Conservation (phyloP, 2,888 invertebrate species). For the Dione vanillae region DNA sequence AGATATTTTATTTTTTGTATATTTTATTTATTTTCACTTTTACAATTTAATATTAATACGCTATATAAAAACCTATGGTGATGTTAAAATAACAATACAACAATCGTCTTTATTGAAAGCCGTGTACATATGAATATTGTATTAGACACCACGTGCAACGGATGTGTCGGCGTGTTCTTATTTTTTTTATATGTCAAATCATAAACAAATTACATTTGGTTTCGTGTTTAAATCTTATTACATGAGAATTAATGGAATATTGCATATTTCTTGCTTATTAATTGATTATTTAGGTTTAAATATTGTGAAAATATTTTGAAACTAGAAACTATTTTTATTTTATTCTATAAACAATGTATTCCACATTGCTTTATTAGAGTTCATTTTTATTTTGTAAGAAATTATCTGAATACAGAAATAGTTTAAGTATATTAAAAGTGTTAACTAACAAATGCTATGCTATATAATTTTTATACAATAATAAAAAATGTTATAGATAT, state of each 20-base stretch:
- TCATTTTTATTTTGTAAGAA: no score
- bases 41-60: constrained; percentile 1
- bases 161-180: constrained; percentile 43
- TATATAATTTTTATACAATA: no score
- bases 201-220: constrained; percentile 20
- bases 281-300: not conserved
- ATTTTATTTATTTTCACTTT: no score
- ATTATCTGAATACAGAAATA: no score
- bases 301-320: not conserved
- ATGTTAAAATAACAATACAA: constrained; percentile 25
- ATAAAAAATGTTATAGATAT: no score
- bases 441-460: no score
- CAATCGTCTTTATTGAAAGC: constrained; percentile 22
- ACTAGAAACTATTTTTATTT: no score
- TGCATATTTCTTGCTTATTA: not conserved
- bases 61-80: constrained; percentile 4
- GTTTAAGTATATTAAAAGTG: no score
- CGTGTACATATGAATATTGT: constrained; percentile 39
- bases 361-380: no score
- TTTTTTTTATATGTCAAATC: constrained; percentile 30
- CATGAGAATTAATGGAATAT: constrained; percentile 2
- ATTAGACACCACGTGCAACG: constrained; percentile 47
- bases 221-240: not conserved
- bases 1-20: no score
- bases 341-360: no score